Percentiles rank a stretch among this genome's conserved stretches.
Conservation (phyloP, 2,888 invertebrate genomes). For the Diaperis boleti region DNA sequence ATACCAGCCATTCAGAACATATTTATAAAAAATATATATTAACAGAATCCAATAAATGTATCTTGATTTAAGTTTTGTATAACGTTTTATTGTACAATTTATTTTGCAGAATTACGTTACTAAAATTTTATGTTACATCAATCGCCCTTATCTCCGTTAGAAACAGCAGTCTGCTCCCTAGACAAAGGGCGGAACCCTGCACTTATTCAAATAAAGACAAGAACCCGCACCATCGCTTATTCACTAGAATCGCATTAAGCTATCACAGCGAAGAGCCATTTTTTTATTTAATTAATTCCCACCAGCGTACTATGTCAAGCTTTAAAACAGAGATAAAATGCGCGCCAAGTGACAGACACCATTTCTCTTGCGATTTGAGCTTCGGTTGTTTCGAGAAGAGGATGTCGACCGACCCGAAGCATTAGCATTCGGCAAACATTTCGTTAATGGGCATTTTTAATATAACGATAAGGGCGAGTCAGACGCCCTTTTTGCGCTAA, state of each 20-base stretch:
- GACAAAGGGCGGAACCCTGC: neutral
- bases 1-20: no score
- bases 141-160: conserved; percentile 18
- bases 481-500: neutral
- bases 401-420: neutral
- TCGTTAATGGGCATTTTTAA: neutral
- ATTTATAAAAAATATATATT: no score
- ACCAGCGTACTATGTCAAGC: conserved; percentile 64
- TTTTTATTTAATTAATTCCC: conserved; percentile 66
- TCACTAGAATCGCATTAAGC: conserved; percentile 63
- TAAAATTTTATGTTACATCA: no score
- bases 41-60: no score
- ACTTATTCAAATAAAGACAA: conserved; percentile 58
- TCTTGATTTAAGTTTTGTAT: no score
- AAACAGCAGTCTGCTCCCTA: conserved; percentile 30
- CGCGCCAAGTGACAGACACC: conserved; percentile 62
- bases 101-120: no score
- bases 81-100: no score
- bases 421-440: neutral
- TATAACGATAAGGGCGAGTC: neutral
- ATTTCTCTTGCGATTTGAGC: conserved; percentile 61
- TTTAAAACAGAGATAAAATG: conserved; percentile 65
- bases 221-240: conserved; percentile 61
- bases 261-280: conserved; percentile 60
- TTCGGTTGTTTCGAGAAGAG: conserved; percentile 41